Conservation (phyloP, 2,888 invertebrate species). For the Troides aeacus region DNA sequence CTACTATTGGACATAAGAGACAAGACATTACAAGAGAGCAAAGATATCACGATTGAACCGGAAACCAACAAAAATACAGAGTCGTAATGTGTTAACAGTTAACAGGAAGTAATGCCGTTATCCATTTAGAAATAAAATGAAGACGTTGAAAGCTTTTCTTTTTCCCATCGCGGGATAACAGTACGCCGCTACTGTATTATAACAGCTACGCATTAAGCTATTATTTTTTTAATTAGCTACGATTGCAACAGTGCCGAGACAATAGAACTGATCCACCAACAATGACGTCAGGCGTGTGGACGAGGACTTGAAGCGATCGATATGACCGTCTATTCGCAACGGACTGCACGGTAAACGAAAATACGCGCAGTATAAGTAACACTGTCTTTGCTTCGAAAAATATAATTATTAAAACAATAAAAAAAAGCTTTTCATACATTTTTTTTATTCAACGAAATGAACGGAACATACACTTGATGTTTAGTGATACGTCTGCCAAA, state of each 20-base stretch:
- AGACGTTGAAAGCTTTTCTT: background rate
- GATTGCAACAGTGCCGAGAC: background rate
- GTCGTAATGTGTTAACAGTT: no score
- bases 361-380: no score
- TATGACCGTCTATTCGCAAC: background rate
- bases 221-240: background rate
- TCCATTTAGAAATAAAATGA: no score
- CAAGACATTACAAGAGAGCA: no score
- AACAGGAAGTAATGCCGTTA: no score
- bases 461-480: no score
- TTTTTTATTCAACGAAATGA: no score
- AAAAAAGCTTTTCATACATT: background rate
- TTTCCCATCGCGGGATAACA: background rate
- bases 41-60: no score
- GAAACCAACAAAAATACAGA: no score
- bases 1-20: no score
- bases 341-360: background rate
- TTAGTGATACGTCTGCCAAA: no score
- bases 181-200: background rate
- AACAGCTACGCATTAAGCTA: background rate
- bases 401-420: background rate
- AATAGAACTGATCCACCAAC: background rate
- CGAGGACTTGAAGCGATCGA: constrained; percentile 1
- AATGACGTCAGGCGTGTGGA: constrained; percentile 6
- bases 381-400: background rate